Base-by-base conservation (phyloP, 2,113 vertebrate genomes). In the Microcebus murinus region DNA sequence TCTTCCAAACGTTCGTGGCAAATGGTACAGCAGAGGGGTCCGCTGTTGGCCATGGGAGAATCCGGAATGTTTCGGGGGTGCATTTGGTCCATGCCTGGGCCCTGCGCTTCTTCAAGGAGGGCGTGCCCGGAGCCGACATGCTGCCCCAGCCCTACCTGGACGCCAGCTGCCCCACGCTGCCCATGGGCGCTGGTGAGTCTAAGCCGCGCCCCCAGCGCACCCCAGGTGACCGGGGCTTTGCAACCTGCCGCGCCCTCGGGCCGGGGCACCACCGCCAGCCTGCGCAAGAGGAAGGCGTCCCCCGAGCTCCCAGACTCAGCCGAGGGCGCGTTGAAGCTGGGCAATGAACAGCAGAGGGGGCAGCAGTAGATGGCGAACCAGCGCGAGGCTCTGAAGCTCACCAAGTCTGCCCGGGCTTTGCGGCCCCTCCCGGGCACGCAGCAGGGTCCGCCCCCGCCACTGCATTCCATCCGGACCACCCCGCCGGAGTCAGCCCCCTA, bases 1-100 rank as follows among this genome's bases (percentile, higher is more conserved):
- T 99, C 99, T 98, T 99, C 99, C 98, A 99, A 99, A 97, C 99
- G 99, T 99, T 99, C 99, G 98, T 99, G 99, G 98, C 99, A 99
- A 98, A 99, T 99, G 97, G 99, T 99, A 98, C 99, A 99, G 98
- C 99, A 99, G 89, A 99, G 99, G 55, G 99, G 99, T 96, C 99
- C 99, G 82, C 99, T 99, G 98, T 99, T 99, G 97, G 99, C 99
- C 99, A 99, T 99, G 74, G 99, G 99, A 63, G 99, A 99, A 98
- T 99, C 99, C 63, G 99, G 99, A 99, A 99, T 99, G 98, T 98
- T 99, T 97, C 99, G 99, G 97, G 99, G 99, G 89, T 99, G 99
- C 97, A 99, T 99, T 98, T 99, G 99, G 98, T 99, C 99, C 99
- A 99, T 98, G 98, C 98, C 98, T 7, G 99, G 99, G 97, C 99